Base-by-base conservation (phyloP, 2,113 vertebrate genomes). In the Anguilla rostrata region DNA sequence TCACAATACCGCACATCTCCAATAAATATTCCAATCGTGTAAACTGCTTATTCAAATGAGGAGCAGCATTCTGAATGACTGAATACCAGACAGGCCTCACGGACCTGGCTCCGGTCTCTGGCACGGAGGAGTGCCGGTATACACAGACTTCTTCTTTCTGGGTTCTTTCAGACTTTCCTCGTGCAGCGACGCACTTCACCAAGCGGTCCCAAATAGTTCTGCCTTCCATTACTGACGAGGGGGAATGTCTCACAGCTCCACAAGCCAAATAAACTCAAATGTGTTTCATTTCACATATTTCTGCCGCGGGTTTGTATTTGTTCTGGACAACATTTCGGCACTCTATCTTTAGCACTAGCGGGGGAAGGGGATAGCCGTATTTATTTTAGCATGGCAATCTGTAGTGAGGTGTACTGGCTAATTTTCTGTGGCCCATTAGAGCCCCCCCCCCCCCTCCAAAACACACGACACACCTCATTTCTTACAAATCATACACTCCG, bases 401-500 rank as follows among this genome's bases (percentile, higher is more conserved):
- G 56, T 12, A 46, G n/a, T 6, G 4, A 15, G 4, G 60, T 60
- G 40, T 29, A 78, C 46, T n/a, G 57, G 7, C 75, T 1, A 3
- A 80, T 79, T 81, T 16, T 86, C 81, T 81, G 16, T 82, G 83
- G 79, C 79, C 66, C 60, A 89, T 87, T 89, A 84, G 39, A 82
- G 46, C 66, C 29, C 26, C 39, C 41, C 9, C 83, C 39, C 43
- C 34, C 53, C 5, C 53, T n/a, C 20, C 15, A 18, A 39, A 5
- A 46, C 34, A 8, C 43, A 46, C 43, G 43, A 46, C 43, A 2
- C 49, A 53, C 2, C 49, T 53, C 49, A 53, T 53, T 53, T 83
- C 29, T 83, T 90, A 82, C 86, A 81, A 91, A 91, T 88, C 90
- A 91, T 39, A 85, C 82, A 90, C 78, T 90, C 84, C 84, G 49